Base-by-base conservation (phyloP, 2,888 invertebrate species). In the Palloptera scutellata region DNA sequence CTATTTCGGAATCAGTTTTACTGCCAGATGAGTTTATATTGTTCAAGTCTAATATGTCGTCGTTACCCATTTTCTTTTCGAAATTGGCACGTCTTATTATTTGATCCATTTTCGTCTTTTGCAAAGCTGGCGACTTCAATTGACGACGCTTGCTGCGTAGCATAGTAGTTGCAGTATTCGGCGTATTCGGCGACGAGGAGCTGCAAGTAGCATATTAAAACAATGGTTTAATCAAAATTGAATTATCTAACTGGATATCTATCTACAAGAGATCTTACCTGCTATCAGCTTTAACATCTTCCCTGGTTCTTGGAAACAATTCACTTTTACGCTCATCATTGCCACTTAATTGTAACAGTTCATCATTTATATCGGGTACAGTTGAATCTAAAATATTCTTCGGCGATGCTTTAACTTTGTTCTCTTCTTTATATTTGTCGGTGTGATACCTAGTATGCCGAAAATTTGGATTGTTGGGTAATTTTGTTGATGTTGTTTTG, bases 41-140 rank as follows among this genome's bases (percentile, higher is more conserved):
- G 20, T 70, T 70, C 20, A 75, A 67, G 66, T 75, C 72, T 17
- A 75, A 20, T 57, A 75, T 73, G 55, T 73, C 66, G 1, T 19
- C 48, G 40, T 74, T 74, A 4, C 74, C 75, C 6, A 55, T 40
- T 19, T 70, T 62, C 54, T 74, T 73, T 63, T 73, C 72, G 19
- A 70, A 48, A 15, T 64, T 48, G 40, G 73, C 73, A 19, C 66
- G 64, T 52, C 62, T 30, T 12, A 75, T 62, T 64, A 74, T 70
- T 61, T 68, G 19, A 54, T 74, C 72, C 17, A 75, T 74, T 74
- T 73, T 75, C 15, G 63, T 62, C 61, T 71, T 57, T 64, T 74
- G 73, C 17, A 70, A 53, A 10, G 72, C 60, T 19, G 75, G 74
- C 1, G 73, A 70, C 67, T 74, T 74, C 11, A 74, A 59, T 42